phyloP scores from a whole-genome alignment of 2,797 vertebrate species.

The Varecia variegata region DNA sequence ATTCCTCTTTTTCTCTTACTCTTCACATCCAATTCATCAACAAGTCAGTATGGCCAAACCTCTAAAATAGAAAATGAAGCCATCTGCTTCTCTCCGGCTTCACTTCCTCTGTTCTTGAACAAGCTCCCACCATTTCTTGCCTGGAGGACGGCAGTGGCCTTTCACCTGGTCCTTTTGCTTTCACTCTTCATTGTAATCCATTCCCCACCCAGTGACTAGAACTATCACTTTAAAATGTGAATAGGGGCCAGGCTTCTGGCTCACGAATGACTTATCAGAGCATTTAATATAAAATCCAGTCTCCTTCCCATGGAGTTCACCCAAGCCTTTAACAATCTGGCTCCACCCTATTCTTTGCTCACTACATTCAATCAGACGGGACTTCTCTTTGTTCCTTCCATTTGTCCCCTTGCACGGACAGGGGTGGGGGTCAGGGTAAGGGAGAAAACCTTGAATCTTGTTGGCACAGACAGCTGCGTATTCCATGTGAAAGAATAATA shows the following conservation, averaged over 20 bases:
- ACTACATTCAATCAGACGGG: not conserved
- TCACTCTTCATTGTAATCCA: not conserved
- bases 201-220: not conserved
- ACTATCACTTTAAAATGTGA: not conserved
- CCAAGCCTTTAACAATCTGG: not conserved
- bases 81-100: not conserved
- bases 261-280: not conserved
- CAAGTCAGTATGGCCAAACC: not conserved
- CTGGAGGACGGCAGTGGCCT: not conserved
- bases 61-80: conserved; percentile 47
- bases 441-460: not conserved
- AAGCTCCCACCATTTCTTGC: not conserved
- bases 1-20: not conserved
- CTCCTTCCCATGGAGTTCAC: not conserved
- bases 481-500: not conserved
- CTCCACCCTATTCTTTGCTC: not conserved
- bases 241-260: not conserved
- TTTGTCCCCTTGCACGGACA: not conserved
- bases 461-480: not conserved
- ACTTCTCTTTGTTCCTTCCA: not conserved
- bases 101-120: not conserved
- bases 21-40: conserved; percentile 25
- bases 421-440: not conserved
- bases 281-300: not conserved
- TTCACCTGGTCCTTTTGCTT: not conserved